phyloP scores from a whole-genome alignment of 2,797 vertebrate genomes.

The Galagoides demidoff region DNA sequence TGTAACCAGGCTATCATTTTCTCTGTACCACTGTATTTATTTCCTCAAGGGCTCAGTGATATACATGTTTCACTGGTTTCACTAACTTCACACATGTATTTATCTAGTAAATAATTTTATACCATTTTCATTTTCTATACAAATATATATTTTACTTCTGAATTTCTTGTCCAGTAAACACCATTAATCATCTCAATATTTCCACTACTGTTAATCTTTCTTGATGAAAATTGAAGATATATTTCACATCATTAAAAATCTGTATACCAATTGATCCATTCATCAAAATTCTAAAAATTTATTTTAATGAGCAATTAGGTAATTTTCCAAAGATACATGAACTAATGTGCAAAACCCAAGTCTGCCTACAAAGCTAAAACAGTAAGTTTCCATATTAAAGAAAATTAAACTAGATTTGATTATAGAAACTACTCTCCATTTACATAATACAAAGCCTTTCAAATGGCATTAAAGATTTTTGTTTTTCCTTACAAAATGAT shows the following conservation, averaged over 20 bases:
- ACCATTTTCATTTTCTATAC: not conserved
- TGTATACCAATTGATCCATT: not conserved
- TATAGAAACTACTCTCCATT: not conserved
- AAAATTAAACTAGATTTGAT: not conserved
- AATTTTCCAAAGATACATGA: not conserved
- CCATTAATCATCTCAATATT: not conserved
- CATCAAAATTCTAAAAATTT: not conserved
- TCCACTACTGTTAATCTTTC: not conserved
- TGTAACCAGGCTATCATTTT: not conserved
- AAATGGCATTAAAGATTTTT: not conserved
- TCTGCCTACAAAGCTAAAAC: not conserved
- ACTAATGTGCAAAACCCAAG: not conserved
- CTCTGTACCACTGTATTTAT: not conserved
- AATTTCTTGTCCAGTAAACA: not conserved
- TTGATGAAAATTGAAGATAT: not conserved
- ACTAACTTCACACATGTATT: not conserved
- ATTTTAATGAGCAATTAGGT: not conserved
- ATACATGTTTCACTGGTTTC: not conserved
- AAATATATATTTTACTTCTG: not conserved
- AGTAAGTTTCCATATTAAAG: not conserved
- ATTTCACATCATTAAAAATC: not conserved
- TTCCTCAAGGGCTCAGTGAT: not conserved
- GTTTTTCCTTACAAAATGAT: not conserved
- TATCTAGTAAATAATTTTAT: not conserved
- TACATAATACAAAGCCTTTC: not conserved